Evolutionary conservation across 2,797 vertebrate genomes (phyloP), one percentile per base, ranked within the genome.

Genomic region (Agapornis canus): DNA sequence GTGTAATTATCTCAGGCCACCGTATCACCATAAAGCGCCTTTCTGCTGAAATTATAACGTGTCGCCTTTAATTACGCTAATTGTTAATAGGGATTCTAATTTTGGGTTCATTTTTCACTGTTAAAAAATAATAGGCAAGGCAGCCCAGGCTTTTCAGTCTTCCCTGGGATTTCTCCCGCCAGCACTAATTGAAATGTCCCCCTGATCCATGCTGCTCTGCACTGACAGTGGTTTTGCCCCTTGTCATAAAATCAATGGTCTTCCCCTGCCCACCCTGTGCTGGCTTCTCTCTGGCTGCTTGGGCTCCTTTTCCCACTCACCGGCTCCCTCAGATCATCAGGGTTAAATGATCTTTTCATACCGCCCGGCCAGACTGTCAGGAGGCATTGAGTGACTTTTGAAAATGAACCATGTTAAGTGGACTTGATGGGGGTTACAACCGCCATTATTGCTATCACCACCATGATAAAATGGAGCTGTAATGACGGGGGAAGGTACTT

Each of bases 201-300:
- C 96, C 97, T 89, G 59, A 92, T 98, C 97, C 92, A 95, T 81
- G 81, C 97, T 37, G 68, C 97, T 98, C 97, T 42, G 23, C 92
- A 96, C 98, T 99, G 98, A 98, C 98, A 98, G 98, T 95, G 97
- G 97, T 97, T 98, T 98, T 98, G 98, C 97, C 98, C 97, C 98
- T 98, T 99, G 99, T 99, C 98, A 99, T 98, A 99, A 99, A 99
- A 99, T 99, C 99, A 97, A 99, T 99, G 97, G 82, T 79, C 82
- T 96, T 96, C 75, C 71, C 85, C 89, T 90, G 92, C 71, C 92
- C 82, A 45, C 92, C 85, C 96, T 92, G 75, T 78, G 79, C 98
- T 12, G 64, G 94, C 97, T 98, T 94, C 85, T 97, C 96, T 96
- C 97, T 64, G 94, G 98, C 98, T 98, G 97, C 96, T 37, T 75